Conservation (phyloP, 1,140 invertebrate genomes). For the Spodoptera frugiperda region DNA sequence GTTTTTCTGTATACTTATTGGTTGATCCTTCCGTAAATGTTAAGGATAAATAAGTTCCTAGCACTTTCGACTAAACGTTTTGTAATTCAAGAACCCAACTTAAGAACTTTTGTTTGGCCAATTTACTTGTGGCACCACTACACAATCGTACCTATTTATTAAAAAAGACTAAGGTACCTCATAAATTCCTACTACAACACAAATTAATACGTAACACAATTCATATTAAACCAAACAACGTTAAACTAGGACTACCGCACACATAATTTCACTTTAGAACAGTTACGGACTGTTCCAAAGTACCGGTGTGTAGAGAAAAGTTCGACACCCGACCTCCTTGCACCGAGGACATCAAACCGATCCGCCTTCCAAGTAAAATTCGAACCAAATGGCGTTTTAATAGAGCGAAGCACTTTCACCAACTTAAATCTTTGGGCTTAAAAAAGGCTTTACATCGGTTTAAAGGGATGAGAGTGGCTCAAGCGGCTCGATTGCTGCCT, state of each 20-base stretch:
- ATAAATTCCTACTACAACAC: too few relatives aligned
- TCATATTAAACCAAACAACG: not conserved
- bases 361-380: conserved; percentile 59
- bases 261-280: not conserved
- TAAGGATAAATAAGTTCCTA: too few relatives aligned
- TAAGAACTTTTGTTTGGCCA: too few relatives aligned
- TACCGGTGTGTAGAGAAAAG: conserved; percentile 2
- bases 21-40: too few relatives aligned
- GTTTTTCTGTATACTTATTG: too few relatives aligned
- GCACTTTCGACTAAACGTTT: too few relatives aligned
- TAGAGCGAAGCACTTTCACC: conserved; percentile 80
- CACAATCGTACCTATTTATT: too few relatives aligned
- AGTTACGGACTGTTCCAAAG: conserved; percentile 14
- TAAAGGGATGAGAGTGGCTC: conserved; percentile 80
- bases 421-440: conserved; percentile 85
- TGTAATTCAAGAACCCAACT: too few relatives aligned
- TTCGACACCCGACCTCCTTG: conserved; percentile 32
- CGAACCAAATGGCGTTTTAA: conserved; percentile 76
- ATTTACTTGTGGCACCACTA: too few relatives aligned
- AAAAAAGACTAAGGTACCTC: too few relatives aligned
- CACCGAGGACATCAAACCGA: conserved; percentile 33
- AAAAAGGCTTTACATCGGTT: conserved; percentile 84
- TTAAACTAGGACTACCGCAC: not conserved
- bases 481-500: conserved; percentile 74
- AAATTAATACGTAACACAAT: too few relatives aligned